These are phyloP conservation scores for Cremastinae sp. DNA, from an alignment of 2,888 invertebrate species.

Conservation along the genomic window DNA sequence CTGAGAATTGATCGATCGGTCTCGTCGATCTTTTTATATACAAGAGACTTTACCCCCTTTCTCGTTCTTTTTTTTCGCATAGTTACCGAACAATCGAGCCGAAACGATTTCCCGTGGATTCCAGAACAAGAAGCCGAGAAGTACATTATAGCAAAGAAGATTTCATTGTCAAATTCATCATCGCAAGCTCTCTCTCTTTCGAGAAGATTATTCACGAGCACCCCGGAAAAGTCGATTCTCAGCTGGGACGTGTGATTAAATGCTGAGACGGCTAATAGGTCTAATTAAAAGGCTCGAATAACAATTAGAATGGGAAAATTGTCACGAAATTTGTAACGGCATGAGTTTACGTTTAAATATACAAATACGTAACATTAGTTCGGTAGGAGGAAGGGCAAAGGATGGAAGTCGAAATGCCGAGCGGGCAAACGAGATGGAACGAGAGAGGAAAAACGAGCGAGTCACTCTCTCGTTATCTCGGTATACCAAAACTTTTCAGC, in stretches of 20 bases:
- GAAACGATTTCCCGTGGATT: conserved; percentile 22
- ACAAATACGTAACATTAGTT: conserved; percentile 8
- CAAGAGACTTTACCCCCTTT: not conserved
- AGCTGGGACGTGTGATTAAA: too few species aligned
- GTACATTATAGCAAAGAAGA: conserved; percentile 1
- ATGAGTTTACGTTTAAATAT: too few species aligned
- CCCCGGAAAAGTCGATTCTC: too few species aligned
- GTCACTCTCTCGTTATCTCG: conserved; percentile 75
- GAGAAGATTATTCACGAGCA: too few species aligned
- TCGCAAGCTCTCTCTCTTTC: too few species aligned
- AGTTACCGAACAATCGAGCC: conserved; percentile 34
- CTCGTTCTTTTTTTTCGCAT: conserved; percentile 18
- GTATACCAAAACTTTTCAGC: conserved; percentile 69
- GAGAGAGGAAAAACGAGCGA: conserved; percentile 33
- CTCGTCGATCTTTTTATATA: conserved; percentile 32
- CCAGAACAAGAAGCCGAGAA: not conserved
- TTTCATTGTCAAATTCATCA: conserved; percentile 8
- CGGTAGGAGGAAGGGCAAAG: conserved; percentile 21
- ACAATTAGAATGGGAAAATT: conserved; percentile 1
- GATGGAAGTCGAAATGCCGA: conserved; percentile 30
- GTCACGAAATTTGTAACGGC: too few species aligned
- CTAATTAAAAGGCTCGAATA: not conserved
- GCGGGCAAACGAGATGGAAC: conserved; percentile 43
- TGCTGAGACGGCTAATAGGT: not conserved
- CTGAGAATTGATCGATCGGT: conserved; percentile 50